Evolutionary conservation across 2,797 vertebrate genomes (phyloP), one percentile per base, ranked within the genome.

Genomic region (Masticophis lateralis): DNA sequence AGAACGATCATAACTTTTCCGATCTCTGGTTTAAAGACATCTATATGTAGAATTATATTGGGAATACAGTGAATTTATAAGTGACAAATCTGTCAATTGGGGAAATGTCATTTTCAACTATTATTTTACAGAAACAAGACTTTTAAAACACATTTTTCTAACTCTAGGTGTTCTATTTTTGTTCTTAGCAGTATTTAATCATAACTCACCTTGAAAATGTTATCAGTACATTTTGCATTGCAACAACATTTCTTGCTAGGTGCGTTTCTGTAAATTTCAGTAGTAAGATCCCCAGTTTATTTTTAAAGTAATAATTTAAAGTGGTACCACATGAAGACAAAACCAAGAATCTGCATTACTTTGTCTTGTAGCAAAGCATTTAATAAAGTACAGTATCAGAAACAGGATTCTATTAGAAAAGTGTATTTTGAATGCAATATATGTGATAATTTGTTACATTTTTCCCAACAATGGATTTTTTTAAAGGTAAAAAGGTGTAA

Each of bases 371-470:
- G 95, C 95, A 96, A 97, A 97, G 94, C 96, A 94, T 97, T 97
- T 97, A 97, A 97, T 97, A 96, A 96, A 97, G 95, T 96, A 96
- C 94, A 97, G 94, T 95, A 93, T 96, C 96, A 95, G 96, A 97
- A 96, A 97, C 96, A 96, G 91, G 57, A 95, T 93, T 94, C 94
- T 96, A 95, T 95, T 95, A 97, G 96, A 97, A 97, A 97, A 97
- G 91, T 94, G 95, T 74, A 88, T 90, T 91, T 94, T 91, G 93
- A 95, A 91, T 91, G 94, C 79, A 69, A 20, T 92, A 13, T 93
- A n/a, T 93, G 60, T 94, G 90, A 57, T 94, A 93, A 7, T 94
- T 83, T 88, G n/a, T 93, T 96, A 96, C 94, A 94, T 43, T 95
- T 93, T 86, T 11, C 47, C 20, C 87, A 94, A 93, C 94, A 87